Percentiles rank a stretch among this genome's conserved stretches.
Evolutionary conservation across 37 sponge, comb jelly and placozoan species (phyloP).

Genomic region (Amphimedon queenslandica): DNA sequence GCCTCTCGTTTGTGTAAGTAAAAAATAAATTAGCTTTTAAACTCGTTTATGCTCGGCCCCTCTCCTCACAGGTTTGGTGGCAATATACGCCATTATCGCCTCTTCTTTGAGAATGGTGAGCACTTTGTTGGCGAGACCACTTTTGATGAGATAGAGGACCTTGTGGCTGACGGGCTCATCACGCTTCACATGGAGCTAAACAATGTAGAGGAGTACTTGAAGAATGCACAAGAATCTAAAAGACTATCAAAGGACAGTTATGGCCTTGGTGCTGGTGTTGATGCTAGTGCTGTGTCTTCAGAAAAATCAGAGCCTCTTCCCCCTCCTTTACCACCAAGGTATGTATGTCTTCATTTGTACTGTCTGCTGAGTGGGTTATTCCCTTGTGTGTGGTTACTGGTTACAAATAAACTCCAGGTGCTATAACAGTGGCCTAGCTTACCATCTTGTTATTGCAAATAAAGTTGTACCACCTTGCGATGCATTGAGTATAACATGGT

Average conservation of each 20-base stretch:
- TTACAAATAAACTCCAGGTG: no score
- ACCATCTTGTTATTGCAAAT: no score
- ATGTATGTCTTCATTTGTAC: slow-evolving; percentile 13
- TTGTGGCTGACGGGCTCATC: slow-evolving; percentile 87
- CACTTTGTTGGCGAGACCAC: slow-evolving; percentile 82
- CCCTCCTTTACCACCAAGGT: slow-evolving; percentile 9
- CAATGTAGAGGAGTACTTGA: slow-evolving; percentile 61
- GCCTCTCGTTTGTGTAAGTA: slow-evolving; percentile 83
- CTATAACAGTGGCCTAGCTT: no score
- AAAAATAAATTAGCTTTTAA: background rate
- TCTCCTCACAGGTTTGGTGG: slow-evolving; percentile 41
- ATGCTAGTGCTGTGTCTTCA: background rate
- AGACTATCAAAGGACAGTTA: background rate
- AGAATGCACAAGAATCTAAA: slow-evolving; percentile 31
- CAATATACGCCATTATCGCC: slow-evolving; percentile 65
- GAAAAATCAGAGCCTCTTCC: slow-evolving; percentile 3
- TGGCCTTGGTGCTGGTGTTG: background rate
- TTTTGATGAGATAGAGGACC: slow-evolving; percentile 82
- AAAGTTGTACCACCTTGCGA: no score
- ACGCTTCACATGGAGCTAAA: slow-evolving; percentile 76
- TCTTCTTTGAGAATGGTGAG: slow-evolving; percentile 37
- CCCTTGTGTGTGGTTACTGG: no score
- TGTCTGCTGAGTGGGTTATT: no score
- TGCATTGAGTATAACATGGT: no score
- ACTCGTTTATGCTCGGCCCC: background rate